Base-by-base conservation (phyloP, 2,113 vertebrate genomes). In the Zosterops hypoxanthus region DNA sequence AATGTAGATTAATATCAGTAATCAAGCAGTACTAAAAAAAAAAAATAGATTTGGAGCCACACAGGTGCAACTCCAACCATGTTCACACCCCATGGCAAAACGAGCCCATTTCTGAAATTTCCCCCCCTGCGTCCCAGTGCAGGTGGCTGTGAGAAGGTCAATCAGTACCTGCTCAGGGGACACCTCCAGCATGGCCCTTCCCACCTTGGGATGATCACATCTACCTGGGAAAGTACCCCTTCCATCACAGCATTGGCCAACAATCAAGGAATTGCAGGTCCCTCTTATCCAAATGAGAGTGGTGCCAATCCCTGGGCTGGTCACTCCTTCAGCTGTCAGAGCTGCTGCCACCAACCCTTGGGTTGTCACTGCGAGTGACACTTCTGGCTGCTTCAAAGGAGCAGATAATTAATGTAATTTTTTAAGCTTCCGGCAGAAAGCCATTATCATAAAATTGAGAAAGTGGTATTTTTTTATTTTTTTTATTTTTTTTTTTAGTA, bases 281-380 rank as follows among this genome's bases (percentile, higher is more conserved):
- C 60, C 96, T 96, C 92, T 96, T 83, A 93, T 86, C 94, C 94
- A 96, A 76, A 96, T 96, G 61, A 92, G 90, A 88, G 76, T 56
- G 77, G 72, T 78, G 80, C 52, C 76, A 59, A 12, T 23, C 88
- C 60, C 79, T 64, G 72, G 1, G 2, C 75, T 1, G 2, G 78
- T 80, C 87, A 31, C 82, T 94, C 90, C 95, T 95, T 29, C 90
- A 81, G 92, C 96, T 96, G 93, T 95, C 96, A 96, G 11, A 72
- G 41, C 91, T 85, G 73, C 75, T 91, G 66, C 72, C 42, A 57
- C 78, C 59, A 83, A 13, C 47, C 4, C 90, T 90, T 24, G 0
- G 0, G 65, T 63, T 95, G 90, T 96, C 93, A 88, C 93, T 57
- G 44, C 18, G 5, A 92, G 41, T 86, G 93, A 95, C 92, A 72